Conservation (phyloP, 2,888 invertebrate species). For the Eristalis arbustorum region DNA sequence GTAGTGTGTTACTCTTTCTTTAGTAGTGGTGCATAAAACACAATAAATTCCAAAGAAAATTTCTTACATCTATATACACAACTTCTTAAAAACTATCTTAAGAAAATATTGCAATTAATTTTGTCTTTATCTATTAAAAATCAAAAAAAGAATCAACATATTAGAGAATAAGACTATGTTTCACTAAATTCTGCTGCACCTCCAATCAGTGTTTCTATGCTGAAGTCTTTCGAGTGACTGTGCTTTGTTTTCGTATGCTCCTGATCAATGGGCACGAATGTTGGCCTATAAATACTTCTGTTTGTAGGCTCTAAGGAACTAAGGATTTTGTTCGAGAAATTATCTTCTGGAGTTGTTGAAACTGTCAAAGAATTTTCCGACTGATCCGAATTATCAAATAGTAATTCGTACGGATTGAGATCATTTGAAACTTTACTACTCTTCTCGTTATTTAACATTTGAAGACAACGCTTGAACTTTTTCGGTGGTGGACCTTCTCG, state of each 20-base stretch:
- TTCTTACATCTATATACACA: slow-evolving; percentile 45
- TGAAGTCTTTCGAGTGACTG: slow-evolving; percentile 79
- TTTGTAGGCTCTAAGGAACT: slow-evolving; percentile 62
- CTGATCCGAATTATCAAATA: slow-evolving; percentile 77
- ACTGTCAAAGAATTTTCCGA: slow-evolving; percentile 74
- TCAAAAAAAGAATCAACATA: neutral
- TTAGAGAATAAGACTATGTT: slow-evolving; percentile 55
- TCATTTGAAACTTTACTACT: slow-evolving; percentile 47
- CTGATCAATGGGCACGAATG: slow-evolving; percentile 74
- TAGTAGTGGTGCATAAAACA: slow-evolving; percentile 51
- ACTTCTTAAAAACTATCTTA: slow-evolving; percentile 51
- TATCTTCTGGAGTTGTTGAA: slow-evolving; percentile 74
- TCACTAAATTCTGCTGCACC: slow-evolving; percentile 75
- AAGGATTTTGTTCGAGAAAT: slow-evolving; percentile 63
- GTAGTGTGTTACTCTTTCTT: slow-evolving; percentile 22
- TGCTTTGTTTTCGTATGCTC: slow-evolving; percentile 76
- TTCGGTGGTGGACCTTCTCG: slow-evolving; percentile 5
- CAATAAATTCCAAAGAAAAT: slow-evolving; percentile 52
- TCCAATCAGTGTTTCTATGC: slow-evolving; percentile 80
- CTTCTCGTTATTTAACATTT: slow-evolving; percentile 34
- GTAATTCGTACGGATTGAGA: slow-evolving; percentile 73
- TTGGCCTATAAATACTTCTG: slow-evolving; percentile 72
- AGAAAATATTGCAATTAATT: slow-evolving; percentile 62
- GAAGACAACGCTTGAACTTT: slow-evolving; percentile 29
- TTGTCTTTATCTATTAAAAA: slow-evolving; percentile 4